Evolutionary conservation across 2,888 invertebrate genomes (phyloP).

Genomic region (Andricus curvator): DNA sequence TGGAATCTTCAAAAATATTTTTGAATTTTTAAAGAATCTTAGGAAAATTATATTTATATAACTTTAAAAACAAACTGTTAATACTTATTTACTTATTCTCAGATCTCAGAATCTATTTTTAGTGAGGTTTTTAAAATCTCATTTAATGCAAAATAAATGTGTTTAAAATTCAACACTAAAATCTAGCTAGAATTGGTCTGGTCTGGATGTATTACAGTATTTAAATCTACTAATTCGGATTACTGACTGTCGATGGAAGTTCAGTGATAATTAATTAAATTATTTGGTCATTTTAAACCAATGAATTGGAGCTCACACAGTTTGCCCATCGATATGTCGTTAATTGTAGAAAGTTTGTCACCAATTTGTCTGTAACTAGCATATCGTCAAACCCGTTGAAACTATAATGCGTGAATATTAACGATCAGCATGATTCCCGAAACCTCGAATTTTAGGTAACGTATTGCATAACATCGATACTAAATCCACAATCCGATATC

Average conservation of each 20-base stretch:
- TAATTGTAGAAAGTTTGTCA: slow-evolving; percentile 50
- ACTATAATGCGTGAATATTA: slow-evolving; percentile 58
- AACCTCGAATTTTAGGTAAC: slow-evolving; percentile 47
- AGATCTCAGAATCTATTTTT: too few species aligned
- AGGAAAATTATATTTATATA: too few species aligned
- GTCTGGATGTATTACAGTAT: background rate
- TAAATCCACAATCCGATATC: slow-evolving; percentile 5
- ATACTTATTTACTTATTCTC: too few species aligned
- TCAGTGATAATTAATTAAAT: slow-evolving; percentile 3
- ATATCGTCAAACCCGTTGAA: slow-evolving; percentile 50
- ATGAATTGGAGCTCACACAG: background rate
- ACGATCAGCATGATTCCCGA: slow-evolving; percentile 49
- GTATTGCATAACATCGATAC: slow-evolving; percentile 48
- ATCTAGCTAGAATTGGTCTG: background rate
- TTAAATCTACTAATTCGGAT: background rate
- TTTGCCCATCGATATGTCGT: slow-evolving; percentile 57
- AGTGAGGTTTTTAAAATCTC: too few species aligned
- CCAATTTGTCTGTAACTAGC: slow-evolving; percentile 44
- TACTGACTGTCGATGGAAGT: background rate
- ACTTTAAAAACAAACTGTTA: too few species aligned
- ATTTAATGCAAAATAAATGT: too few species aligned
- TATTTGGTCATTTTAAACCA: background rate
- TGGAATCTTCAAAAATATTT: too few species aligned
- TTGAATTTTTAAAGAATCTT: too few species aligned
- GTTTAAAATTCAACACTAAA: background rate